Conservation (phyloP, 2,797 vertebrate genomes). For the Brotula barbata region DNA sequence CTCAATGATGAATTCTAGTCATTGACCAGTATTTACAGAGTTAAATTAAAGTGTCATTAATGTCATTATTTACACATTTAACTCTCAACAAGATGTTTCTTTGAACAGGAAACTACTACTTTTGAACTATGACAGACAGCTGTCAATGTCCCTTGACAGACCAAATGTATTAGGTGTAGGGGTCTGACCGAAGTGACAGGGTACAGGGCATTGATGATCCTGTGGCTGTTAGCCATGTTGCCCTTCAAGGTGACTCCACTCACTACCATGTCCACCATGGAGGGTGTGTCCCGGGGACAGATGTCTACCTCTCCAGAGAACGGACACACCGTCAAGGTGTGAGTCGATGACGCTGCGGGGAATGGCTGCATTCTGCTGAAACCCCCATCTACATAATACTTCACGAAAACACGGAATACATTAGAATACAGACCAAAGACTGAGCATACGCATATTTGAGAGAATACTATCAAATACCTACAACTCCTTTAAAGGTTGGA, state of each 20-base stretch:
- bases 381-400: constrained; percentile 89
- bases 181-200: constrained; percentile 80
- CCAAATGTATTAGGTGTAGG: too few relatives aligned
- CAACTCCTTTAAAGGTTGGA: constrained; percentile 76
- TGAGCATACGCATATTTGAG: not conserved
- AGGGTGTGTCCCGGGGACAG: constrained; percentile 79
- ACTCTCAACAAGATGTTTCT: too few relatives aligned
- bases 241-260: constrained; percentile 80
- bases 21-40: too few relatives aligned
- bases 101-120: too few relatives aligned
- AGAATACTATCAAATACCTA: constrained; percentile 46
- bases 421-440: not conserved
- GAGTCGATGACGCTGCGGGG: constrained; percentile 54
- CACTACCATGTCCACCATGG: constrained; percentile 79
- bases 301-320: constrained; percentile 91
- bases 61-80: too few relatives aligned
- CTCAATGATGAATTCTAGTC: too few relatives aligned
- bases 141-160: too few relatives aligned
- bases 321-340: constrained; percentile 85
- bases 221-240: constrained; percentile 82
- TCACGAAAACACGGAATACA: constrained; percentile 11
- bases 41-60: too few relatives aligned
- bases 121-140: too few relatives aligned
- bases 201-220: constrained; percentile 83
- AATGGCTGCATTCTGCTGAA: constrained; percentile 85